Conservation (phyloP, 2,888 invertebrate genomes). For the Lordiphosa andalusiaca region DNA sequence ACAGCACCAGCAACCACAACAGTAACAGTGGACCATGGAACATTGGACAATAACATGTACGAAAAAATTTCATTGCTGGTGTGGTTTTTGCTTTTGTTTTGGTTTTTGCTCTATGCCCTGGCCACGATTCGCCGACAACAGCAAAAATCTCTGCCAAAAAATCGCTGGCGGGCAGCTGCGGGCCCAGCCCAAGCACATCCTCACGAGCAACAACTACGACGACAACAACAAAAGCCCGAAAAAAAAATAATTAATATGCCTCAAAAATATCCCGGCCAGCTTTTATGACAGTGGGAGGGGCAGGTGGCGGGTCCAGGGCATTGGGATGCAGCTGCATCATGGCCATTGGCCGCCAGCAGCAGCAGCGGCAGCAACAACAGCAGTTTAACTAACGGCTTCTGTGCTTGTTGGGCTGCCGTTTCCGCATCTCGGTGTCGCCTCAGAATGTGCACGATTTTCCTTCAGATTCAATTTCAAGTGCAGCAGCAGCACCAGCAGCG, state of each 20-base stretch:
- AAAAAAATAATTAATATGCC: conserved; percentile 78
- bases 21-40: conserved; percentile 52
- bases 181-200: conserved; percentile 62
- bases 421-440: conserved; percentile 77
- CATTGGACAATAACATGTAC: conserved; percentile 69
- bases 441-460: conserved; percentile 74
- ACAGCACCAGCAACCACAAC: conserved; percentile 21
- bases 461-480: conserved; percentile 76
- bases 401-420: conserved; percentile 75
- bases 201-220: conserved; percentile 52
- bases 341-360: conserved; percentile 47
- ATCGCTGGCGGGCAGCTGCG: conserved; percentile 69
- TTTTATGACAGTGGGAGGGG: conserved; percentile 71
- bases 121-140: conserved; percentile 52
- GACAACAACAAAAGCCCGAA: conserved; percentile 57
- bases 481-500: conserved; percentile 29
- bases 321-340: conserved; percentile 65
- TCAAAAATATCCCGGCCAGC: conserved; percentile 59
- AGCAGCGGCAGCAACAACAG: conserved; percentile 33
- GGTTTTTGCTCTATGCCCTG: conserved; percentile 46
- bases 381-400: conserved; percentile 76
- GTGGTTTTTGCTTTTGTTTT: conserved; percentile 46
- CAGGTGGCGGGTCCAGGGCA: conserved; percentile 11
- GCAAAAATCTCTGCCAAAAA: conserved; percentile 63
- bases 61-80: conserved; percentile 74